Evolutionary conservation across 2,113 vertebrate genomes (phyloP), one percentile per base, ranked within the genome.

Genomic region (Phaethornis superciliosus): DNA sequence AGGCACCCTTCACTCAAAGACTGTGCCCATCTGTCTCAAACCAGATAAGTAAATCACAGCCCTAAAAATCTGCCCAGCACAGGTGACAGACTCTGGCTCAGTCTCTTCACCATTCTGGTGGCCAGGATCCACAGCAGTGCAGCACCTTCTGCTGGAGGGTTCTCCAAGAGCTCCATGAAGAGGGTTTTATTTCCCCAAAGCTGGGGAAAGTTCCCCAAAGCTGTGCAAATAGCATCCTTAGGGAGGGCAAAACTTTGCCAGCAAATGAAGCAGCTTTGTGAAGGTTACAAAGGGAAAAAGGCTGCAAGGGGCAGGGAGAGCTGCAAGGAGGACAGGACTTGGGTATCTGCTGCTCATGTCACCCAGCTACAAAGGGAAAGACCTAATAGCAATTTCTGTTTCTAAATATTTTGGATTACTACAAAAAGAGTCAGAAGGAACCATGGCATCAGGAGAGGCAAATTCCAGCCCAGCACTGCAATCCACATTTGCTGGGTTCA

Each of bases 71-170:
- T n/a, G 17, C 56, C 32, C 55, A 21, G 3, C 5, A 13, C 1
- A 0, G 0, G 18, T 0, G 0, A 15, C 80, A 42, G 32, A 9
- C 6, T 30, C 9, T 1, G 30, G 13, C 0, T 6, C 51, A 33
- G 23, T 15, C 30, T 52, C 46, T 59, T 1, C 33, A 26, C 59
- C 3, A 2, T 4, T 16, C 67, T 27, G 37, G 54, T 22, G 40
- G 10, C 21, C n/a, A 4, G 27, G 0, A 6, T 2, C 46, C 13
- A 0, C 58, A 47, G 58, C 74, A 77, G 54, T 2, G 0, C 10
- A 7, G 12, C 26, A 86, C 33, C 64, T 80, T 42, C 62, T 72
- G 42, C 44, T 47, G 40, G 28, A 72, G 12, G 12, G 32, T 4
- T 63, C 24, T 35, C 32, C 32, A n/a, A 33, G 56, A 59, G n/a